Conservation (phyloP, 2,113 vertebrate genomes). For the Passer montanus region DNA sequence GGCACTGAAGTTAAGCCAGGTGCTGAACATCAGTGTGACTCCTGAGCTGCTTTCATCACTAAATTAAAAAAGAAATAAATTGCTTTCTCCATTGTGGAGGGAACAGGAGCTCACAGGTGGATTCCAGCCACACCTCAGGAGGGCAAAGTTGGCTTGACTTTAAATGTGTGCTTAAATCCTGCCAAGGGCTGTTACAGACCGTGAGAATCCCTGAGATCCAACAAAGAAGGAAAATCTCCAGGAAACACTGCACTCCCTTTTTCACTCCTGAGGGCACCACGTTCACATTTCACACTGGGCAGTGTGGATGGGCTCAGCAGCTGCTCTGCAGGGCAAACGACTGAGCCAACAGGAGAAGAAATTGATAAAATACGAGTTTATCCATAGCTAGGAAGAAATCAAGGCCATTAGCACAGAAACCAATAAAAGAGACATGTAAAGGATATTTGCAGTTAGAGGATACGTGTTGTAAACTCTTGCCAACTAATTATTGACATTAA, state of each 20-base stretch:
- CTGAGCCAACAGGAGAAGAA: not conserved
- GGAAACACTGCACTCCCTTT: not conserved
- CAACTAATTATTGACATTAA: too few species aligned
- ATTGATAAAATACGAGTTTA: not conserved
- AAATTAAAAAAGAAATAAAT: not conserved
- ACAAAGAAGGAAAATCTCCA: not conserved
- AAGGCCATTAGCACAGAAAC: not conserved
- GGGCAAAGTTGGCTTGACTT: too few species aligned
- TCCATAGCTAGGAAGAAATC: not conserved
- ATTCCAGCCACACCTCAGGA: not conserved
- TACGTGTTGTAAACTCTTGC: not conserved
- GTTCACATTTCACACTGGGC: not conserved
- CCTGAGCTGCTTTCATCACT: not conserved
- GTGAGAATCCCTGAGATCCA: not conserved
- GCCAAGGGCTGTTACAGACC: not conserved
- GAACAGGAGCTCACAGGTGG: not conserved
- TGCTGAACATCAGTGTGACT: not conserved
- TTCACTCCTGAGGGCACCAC: not conserved
- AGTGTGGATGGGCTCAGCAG: not conserved
- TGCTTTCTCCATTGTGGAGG: not conserved
- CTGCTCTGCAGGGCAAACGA: not conserved
- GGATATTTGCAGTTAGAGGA: not conserved
- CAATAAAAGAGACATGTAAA: not conserved
- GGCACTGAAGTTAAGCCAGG: not conserved
- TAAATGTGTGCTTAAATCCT: not conserved